Base-by-base conservation (phyloP, 2,113 vertebrate genomes). In the Gavialis gangeticus region DNA sequence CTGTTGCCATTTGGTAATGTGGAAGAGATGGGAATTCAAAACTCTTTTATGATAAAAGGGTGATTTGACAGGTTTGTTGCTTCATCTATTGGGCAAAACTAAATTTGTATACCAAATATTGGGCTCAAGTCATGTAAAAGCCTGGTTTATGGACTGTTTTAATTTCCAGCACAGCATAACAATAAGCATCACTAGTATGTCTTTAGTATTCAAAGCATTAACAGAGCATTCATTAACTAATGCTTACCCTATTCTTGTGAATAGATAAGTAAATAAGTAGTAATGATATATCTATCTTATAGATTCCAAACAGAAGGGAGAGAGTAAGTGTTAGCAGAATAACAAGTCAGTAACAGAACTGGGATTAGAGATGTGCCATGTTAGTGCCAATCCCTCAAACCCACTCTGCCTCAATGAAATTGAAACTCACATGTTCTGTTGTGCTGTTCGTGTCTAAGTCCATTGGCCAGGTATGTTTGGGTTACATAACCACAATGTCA, bases 131-230 rank as follows among this genome's bases (percentile, higher is more conserved):
- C 79, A 88, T 30, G 66, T 79, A 92, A 75, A 64, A 84, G 79
- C 67, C 22, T 4, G 0, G 24, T 60, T 89, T 89, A 94, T 95
- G 60, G 77, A 28, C 25, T 85, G 62, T 4, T 1, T 85, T 93
- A 85, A 96, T 95, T 92, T 93, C 78, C 57, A 85, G 58, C 78
- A 91, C 67, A 79, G 93, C 87, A 93, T 91, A 88, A 95, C 83
- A 96, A 55, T 30, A 83, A 88, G 77, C 71, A 94, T 88, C 92
- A 79, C 90, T 69, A 56, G 30, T 58, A 85, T 67, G 37, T 59
- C 57, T 87, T 95, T 18, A 83, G 91, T 91, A 96, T 96, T 94
- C 92, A 92, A 96, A 93, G 80, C 85, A 79, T n/a, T 78, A 25
- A 27, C 91, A 91, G 71, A 69, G 77, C 58, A 3, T 89, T 95